phyloP scores from a whole-genome alignment of 2,888 invertebrate species.

The Cheilosia vulpina region DNA sequence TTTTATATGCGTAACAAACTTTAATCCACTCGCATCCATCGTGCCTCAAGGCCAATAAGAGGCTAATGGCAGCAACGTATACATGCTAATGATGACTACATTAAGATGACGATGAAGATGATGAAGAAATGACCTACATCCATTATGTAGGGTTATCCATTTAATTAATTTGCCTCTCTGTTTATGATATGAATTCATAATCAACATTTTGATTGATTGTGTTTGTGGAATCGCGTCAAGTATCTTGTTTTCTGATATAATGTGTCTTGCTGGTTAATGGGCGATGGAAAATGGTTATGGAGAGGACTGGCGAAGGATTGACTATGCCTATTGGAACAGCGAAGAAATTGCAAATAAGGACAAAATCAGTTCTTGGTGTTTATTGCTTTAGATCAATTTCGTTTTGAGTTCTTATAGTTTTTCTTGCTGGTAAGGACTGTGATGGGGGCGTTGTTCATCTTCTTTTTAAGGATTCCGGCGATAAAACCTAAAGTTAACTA shows the following conservation, averaged over 20 bases:
- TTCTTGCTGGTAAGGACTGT: neutral
- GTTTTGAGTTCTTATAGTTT: constrained; percentile 7
- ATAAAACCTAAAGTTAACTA: no score
- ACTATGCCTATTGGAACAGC: constrained; percentile 2
- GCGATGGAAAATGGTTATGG: neutral
- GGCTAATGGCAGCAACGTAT: constrained; percentile 39
- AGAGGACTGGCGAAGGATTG: constrained; percentile 11
- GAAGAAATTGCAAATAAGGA: neutral
- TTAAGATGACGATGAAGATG: constrained; percentile 27
- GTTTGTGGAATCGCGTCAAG: constrained; percentile 10
- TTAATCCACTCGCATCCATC: constrained; percentile 15
- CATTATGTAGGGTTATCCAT: constrained; percentile 34
- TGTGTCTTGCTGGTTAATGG: constrained; percentile 14
- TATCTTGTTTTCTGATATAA: constrained; percentile 9
- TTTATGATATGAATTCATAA: constrained; percentile 43
- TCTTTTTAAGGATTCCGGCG: no score
- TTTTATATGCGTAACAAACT: constrained; percentile 36
- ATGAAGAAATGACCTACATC: constrained; percentile 42
- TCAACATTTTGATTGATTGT: constrained; percentile 44
- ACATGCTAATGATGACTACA: constrained; percentile 36
- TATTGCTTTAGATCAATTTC: constrained; percentile 23
- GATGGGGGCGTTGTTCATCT: neutral
- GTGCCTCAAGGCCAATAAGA: constrained; percentile 38
- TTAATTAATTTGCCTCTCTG: constrained; percentile 37
- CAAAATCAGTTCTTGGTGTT: constrained; percentile 18